A percentile compares a stretch with the other conserved stretches of the same genome.
Conservation (phyloP, 2,888 invertebrate species). For the Trypoxylon attenuatum region DNA sequence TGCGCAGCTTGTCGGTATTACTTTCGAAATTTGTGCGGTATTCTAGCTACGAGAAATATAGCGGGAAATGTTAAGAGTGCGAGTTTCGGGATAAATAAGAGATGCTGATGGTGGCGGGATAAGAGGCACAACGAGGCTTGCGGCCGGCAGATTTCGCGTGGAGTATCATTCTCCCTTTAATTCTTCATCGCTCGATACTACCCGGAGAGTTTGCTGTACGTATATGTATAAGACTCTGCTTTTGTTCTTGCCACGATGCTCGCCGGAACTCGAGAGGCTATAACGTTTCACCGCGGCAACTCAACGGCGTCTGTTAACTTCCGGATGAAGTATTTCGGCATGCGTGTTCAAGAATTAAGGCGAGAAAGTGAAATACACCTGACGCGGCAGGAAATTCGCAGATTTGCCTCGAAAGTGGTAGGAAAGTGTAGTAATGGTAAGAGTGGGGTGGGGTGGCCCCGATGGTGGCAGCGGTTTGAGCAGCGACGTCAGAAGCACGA, state of each 20-base stretch:
- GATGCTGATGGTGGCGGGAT: not conserved
- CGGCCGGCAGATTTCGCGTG: not conserved
- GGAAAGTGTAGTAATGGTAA: constrained; percentile 11
- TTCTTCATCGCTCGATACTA: constrained; percentile 19
- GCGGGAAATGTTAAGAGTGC: not conserved
- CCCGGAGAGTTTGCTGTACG: constrained; percentile 22
- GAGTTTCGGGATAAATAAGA: constrained; percentile 16
- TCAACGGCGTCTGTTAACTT: constrained; percentile 27
- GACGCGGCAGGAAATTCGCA: constrained; percentile 21
- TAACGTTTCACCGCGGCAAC: not conserved
- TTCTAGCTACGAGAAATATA: not conserved
- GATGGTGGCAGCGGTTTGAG: constrained; percentile 12
- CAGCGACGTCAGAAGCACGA: constrained; percentile 21
- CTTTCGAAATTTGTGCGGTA: constrained; percentile 15
- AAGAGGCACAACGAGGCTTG: not conserved
- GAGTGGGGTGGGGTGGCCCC: constrained; percentile 4
- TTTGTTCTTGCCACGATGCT: constrained; percentile 19
- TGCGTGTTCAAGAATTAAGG: constrained; percentile 27
- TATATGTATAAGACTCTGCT: constrained; percentile 27
- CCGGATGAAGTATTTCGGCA: constrained; percentile 29
- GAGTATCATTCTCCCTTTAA: constrained; percentile 11
- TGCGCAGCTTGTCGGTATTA: constrained; percentile 22
- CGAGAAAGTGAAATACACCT: constrained; percentile 49
- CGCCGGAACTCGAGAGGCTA: not conserved
- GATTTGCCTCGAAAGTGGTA: constrained; percentile 27